Evolutionary conservation across 2,113 vertebrate species (phyloP), one percentile per base, ranked within the genome.

Genomic region (Dissostichus mawsoni): DNA sequence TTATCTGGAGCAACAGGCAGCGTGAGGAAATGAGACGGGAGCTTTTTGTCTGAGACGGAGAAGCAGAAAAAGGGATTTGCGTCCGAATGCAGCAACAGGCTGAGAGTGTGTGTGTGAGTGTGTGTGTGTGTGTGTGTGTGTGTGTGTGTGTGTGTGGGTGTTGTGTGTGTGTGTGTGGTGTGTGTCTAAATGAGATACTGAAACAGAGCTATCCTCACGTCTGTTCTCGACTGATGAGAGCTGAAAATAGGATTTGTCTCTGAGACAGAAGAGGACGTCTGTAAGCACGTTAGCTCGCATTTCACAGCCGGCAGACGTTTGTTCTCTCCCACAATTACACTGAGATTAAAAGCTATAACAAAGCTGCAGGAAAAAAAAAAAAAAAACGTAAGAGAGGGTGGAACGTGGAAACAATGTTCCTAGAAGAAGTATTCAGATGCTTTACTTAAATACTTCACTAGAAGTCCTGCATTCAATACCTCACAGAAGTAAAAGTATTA

Each of bases 1-100:
- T 90, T 85, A 89, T 92, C 85, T 86, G 5, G 57, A 64, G 88
- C 87, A 92, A 91, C 86, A 90, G 78, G 91, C 86, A 13, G 74
- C 2, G 70, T 82, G 23, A 78, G 65, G 74, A 88, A 89, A 91
- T 87, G 86, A 92, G 83, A 88, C 55, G 44, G 69, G 82, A 53
- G 76, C 1, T 75, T 90, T 92, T 83, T 90, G 83, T 87, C 69
- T 84, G 71, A 76, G 75, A 86, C 67, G 82, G 76, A 66, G 74
- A 90, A 90, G 89, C 84, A 86, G 89, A 91, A 90, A 89, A 90
- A 82, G 79, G 89, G 86, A 90, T 92, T 89, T 92, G 87, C 81
- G 82, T 84, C 29, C 68, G 84, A 80, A 91, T 80, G 73, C 83
- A 83, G 85, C 88, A 88, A 90, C 88, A 90, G 89, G 90, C 80